Base-by-base conservation (phyloP, 2,888 invertebrate species). In the Bellardia pandia region DNA sequence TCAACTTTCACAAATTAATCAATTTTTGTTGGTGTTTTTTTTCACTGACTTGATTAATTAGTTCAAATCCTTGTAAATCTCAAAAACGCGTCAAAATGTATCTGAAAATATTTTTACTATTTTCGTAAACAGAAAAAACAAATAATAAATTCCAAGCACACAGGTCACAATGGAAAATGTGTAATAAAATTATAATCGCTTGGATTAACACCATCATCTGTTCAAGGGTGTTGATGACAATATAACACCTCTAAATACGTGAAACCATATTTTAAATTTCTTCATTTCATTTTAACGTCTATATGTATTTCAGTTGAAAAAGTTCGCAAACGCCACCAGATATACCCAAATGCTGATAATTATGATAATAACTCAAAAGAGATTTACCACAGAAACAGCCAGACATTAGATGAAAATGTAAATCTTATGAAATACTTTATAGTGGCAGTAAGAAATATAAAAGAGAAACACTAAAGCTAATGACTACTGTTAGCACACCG, bases 311-410 rank as follows among this genome's bases (percentile, higher is more conserved):
- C 40, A 69, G 56, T 37, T 66, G 14, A 45, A n/a, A 11, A 45
- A 79, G 23, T 58, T 13, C 71, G 64, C 62, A 71, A 72, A 51
- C 37, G 9, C 56, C 48, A 33, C 51, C 30, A 78, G n/a, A 66
- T 62, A 37, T n/a, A 69, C 13, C 48, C 77, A 81, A 87, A 81
- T 81, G 68, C 64, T 78, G 80, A 81, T 87, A 87, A 85, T 87
- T 85, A 85, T 75, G 77, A 77, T 81, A 81, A 87, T 87, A 87
- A 87, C 66, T 87, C 86, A 85, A 87, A 87, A 84, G 81, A 84
- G 84, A 87, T 87, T 87, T 74, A 74, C 72, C 77, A 62, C 80
- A 84, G 56, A 79, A 40, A 51, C 2, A 62, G 8, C 6, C 48
- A 51, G 48, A 6, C 69, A 69, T n/a, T 40, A 78, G 75, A 86